Evolutionary conservation across 2,113 vertebrate genomes (phyloP).

Genomic region (Psilopsiagon aurifrons): DNA sequence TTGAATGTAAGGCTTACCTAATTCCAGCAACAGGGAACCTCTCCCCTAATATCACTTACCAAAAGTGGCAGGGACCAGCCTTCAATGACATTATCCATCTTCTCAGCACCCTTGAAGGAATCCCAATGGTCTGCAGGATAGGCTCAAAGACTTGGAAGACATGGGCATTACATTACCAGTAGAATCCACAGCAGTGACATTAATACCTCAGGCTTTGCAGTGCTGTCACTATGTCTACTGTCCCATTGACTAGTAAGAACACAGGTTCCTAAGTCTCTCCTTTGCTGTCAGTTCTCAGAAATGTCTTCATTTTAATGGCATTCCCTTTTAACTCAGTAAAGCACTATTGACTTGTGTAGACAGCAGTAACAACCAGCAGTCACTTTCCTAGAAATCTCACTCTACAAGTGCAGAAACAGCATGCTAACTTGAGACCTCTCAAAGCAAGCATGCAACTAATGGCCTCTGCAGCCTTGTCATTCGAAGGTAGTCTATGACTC

Average conservation of each 20-base stretch:
- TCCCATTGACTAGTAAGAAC: neutral
- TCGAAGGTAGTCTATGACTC: neutral
- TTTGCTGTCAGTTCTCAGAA: neutral
- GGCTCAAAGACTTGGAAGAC: neutral
- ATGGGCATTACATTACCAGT: neutral
- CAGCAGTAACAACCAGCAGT: constrained; percentile 28
- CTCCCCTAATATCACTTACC: neutral
- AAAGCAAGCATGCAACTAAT: neutral
- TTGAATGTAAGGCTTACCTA: neutral
- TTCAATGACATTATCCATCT: neutral
- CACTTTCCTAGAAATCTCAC: neutral
- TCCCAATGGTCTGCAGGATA: neutral
- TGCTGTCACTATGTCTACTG: neutral
- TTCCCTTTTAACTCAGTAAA: neutral
- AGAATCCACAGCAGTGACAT: neutral
- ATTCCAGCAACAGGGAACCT: neutral
- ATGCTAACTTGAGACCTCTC: neutral
- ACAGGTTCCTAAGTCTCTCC: neutral
- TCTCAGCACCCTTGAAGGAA: neutral
- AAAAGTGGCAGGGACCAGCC: neutral
- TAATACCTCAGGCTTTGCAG: neutral
- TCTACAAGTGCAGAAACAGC: neutral
- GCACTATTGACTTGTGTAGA: neutral
- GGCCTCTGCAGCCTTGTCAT: neutral
- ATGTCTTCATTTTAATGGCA: neutral